Conservation (phyloP, 2,113 vertebrate species). For the Brienomyrus longianalis region DNA sequence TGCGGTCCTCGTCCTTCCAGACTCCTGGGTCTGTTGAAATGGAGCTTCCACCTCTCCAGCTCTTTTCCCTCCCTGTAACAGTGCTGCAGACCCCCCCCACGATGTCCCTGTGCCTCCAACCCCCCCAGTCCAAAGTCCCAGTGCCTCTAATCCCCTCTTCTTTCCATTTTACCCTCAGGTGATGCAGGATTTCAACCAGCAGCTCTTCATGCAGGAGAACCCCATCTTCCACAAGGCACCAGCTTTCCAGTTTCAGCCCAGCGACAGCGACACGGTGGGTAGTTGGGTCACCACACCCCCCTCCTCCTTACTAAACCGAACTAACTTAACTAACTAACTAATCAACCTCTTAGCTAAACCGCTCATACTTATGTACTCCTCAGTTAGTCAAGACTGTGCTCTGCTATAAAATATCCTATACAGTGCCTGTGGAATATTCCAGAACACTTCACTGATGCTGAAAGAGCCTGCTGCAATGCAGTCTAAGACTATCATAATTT, state of each 20-base stretch:
- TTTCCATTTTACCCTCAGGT: constrained; percentile 62
- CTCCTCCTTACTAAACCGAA: not conserved
- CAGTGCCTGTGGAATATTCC: not conserved
- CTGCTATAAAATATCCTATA: not conserved
- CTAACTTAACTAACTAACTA: not conserved
- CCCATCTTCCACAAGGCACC: constrained; percentile 84
- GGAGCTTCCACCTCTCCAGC: not conserved
- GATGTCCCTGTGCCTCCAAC: not conserved
- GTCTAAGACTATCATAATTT: not conserved
- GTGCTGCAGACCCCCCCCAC: not conserved
- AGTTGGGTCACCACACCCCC: not conserved
- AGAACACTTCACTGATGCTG: not conserved
- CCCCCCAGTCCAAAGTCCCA: not conserved
- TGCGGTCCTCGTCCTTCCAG: not conserved
- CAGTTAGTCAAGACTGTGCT: not conserved
- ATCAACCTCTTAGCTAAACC: not conserved
- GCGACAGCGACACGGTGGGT: constrained; percentile 87
- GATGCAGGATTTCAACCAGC: constrained; percentile 89
- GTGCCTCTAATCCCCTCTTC: not conserved
- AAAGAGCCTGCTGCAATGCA: not conserved
- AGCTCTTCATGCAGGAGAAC: constrained; percentile 93
- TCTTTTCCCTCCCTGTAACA: not conserved
- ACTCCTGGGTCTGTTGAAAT: not conserved
- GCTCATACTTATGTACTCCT: not conserved
- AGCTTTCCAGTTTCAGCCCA: constrained; percentile 93